phyloP scores from a whole-genome alignment of 1,140 invertebrate species.

The Papilio polytes region DNA sequence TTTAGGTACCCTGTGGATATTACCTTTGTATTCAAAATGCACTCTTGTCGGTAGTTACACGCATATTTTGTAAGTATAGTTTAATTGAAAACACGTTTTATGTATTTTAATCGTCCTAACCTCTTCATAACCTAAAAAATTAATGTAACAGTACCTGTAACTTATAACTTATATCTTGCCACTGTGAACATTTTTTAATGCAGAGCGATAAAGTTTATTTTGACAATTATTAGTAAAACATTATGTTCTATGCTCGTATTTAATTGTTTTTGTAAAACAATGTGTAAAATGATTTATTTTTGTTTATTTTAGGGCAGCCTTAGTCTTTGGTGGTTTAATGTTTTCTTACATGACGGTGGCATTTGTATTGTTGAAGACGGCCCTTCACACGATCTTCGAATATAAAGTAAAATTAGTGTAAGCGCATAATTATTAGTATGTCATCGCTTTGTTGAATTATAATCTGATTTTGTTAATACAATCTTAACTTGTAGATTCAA shows the following conservation, averaged over 20 bases:
- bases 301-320: conserved; percentile 55
- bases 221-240: too few relatives aligned
- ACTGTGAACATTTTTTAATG: too few relatives aligned
- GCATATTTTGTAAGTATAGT: conserved; percentile 65
- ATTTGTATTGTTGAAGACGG: conserved; percentile 66
- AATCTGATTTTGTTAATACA: neutral
- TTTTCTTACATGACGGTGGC: conserved; percentile 71
- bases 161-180: too few relatives aligned
- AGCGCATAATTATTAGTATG: conserved; percentile 46
- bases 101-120: too few relatives aligned
- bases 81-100: conserved; percentile 1
- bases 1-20: conserved; percentile 72
- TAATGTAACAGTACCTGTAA: too few relatives aligned
- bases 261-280: neutral
- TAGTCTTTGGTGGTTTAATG: conserved; percentile 66
- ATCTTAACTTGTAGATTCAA: conserved; percentile 54
- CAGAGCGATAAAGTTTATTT: too few relatives aligned
- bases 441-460: neutral
- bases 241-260: too few relatives aligned
- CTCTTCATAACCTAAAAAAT: too few relatives aligned
- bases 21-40: conserved; percentile 77
- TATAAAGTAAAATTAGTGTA: conserved; percentile 76
- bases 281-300: conserved; percentile 1
- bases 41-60: conserved; percentile 63
- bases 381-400: conserved; percentile 75